A percentile compares a stretch with the other conserved stretches of the same genome.
phyloP scores from a whole-genome alignment of 2,797 vertebrate genomes.

The Erethizon dorsatum region DNA sequence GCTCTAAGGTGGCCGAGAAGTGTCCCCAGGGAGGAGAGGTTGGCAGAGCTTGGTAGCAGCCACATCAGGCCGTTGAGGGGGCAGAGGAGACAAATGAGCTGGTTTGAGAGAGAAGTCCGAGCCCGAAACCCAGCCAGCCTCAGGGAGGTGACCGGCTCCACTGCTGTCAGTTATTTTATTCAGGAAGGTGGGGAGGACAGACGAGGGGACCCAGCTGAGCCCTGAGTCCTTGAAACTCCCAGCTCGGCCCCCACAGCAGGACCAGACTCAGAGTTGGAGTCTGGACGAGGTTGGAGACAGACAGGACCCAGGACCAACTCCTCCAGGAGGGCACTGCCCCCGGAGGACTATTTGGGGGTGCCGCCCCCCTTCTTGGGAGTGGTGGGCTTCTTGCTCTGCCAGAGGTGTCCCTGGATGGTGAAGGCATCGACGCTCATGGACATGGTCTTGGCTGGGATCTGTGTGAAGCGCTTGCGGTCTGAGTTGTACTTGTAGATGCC shows the following conservation, averaged over 20 bases:
- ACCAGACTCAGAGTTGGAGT: slow-evolving; percentile 49
- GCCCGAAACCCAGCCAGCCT: neutral
- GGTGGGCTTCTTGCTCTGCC: slow-evolving; percentile 95
- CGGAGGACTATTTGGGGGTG: slow-evolving; percentile 92
- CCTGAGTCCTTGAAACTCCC: slow-evolving; percentile 85
- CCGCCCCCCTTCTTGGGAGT: slow-evolving; percentile 95
- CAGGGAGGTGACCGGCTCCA: neutral
- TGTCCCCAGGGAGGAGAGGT: neutral
- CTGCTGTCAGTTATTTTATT: slow-evolving; percentile 83
- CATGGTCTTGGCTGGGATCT: slow-evolving; percentile 97
- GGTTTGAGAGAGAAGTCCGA: too few species aligned
- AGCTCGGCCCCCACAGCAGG: slow-evolving; percentile 85
- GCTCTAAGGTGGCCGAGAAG: neutral
- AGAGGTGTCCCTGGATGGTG: slow-evolving; percentile 96
- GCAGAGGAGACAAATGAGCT: neutral
- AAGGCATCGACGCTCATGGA: slow-evolving; percentile 98
- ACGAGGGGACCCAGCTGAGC: slow-evolving; percentile 80
- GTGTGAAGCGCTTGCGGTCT: slow-evolving; percentile 97
- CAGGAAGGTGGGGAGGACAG: slow-evolving; percentile 77
- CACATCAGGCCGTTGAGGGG: fast-evolving
- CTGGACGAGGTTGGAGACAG: slow-evolving; percentile 11
- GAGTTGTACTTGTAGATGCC: slow-evolving; percentile 98
- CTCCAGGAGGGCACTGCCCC: neutral
- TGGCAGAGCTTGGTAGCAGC: neutral
- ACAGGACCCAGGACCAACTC: slow-evolving; percentile 64